Evolutionary conservation across 2,888 invertebrate species (phyloP).

Genomic region (Andrena bucephala): DNA sequence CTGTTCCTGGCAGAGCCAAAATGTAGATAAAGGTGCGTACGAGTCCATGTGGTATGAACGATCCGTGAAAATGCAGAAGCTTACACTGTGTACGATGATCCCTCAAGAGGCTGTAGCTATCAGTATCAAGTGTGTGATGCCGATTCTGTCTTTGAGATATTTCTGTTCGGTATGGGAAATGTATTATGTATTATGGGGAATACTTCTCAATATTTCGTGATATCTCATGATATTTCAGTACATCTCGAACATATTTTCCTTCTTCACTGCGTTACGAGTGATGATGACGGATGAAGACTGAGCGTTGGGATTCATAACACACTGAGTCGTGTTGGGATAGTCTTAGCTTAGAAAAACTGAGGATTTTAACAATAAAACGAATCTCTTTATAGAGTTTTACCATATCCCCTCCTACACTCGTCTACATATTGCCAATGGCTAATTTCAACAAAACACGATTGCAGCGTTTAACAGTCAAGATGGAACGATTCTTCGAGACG

Average conservation of each 20-base stretch:
- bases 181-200: background rate
- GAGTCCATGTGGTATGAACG: conserved; percentile 46
- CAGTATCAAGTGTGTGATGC: conserved; percentile 58
- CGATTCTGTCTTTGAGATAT: conserved; percentile 60
- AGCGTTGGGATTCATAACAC: no score
- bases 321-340: no score
- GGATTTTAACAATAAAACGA: no score
- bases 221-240: conserved; percentile 47
- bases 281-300: background rate
- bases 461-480: no score
- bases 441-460: no score
- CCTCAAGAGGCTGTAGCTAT: conserved; percentile 61
- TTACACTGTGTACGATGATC: conserved; percentile 10
- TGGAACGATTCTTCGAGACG: no score
- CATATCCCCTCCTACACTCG: no score
- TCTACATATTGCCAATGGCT: no score
- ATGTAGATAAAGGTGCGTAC: conserved; percentile 13
- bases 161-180: conserved; percentile 51
- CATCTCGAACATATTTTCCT: conserved; percentile 64
- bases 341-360: background rate
- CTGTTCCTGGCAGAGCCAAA: conserved; percentile 37
- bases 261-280: conserved; percentile 64
- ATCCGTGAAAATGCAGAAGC: conserved; percentile 28
- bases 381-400: no score
- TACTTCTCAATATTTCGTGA: no score